Conservation (phyloP, 2,797 vertebrate genomes). For the Hemitrygon akajei region DNA sequence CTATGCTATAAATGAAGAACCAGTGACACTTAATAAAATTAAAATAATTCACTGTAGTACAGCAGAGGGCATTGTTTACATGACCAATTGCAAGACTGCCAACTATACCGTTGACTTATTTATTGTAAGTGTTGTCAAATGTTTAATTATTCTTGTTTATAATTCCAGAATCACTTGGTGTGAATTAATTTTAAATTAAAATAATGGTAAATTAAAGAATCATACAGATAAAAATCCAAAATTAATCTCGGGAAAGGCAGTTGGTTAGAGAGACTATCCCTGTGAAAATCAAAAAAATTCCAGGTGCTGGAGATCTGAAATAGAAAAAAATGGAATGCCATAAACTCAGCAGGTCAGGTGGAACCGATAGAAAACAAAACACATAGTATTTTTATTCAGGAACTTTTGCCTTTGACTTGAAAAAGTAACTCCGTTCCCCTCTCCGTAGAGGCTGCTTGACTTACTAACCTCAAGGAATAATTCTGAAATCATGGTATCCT, state of each 20-base stretch:
- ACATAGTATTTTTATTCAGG: no score
- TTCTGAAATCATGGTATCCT: not conserved
- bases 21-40: not conserved
- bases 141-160: not conserved
- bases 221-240: not conserved
- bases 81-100: not conserved
- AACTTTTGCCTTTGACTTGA: no score
- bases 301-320: no score
- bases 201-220: not conserved
- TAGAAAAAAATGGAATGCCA: no score
- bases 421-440: no score
- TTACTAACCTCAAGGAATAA: not conserved
- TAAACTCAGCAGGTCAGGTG: no score
- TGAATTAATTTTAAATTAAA: not conserved
- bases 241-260: not conserved
- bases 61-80: conserved; percentile 27
- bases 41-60: not conserved
- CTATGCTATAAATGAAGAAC: no score
- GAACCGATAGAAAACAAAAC: no score
- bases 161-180: not conserved
- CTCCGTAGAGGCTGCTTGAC: no score
- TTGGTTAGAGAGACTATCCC: not conserved
- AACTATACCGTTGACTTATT: not conserved
- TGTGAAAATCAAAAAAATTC: no score
- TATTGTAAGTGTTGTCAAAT: not conserved